Evolutionary conservation across 2,888 invertebrate genomes (phyloP), one percentile per base, ranked within the genome.

Genomic region (Coelopa pilipes): DNA sequence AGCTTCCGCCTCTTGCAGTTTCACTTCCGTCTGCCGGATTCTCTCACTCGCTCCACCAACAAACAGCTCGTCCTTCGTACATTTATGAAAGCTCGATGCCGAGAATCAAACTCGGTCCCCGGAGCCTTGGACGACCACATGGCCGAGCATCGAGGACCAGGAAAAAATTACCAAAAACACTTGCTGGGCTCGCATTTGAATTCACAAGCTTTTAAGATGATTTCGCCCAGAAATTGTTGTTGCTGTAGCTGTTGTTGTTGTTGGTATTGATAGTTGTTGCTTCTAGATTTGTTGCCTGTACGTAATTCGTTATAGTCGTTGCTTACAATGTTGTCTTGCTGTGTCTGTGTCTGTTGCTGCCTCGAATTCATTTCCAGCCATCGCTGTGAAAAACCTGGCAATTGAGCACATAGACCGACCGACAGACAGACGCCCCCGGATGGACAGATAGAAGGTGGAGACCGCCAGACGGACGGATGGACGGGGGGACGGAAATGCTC

Each of bases 311-410:
- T 59, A 24, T 57, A 19, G 57, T 17, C 19, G 21, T 11, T 17
- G 19, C 24, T 19, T 59, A 21, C 21, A 21, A 21, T 10, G 7
- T 59, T 4, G 4, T 59, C 19, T 21, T 19, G 55, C 19, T 1
- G 55, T n/a, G n/a, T n/a, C 9, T n/a, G 57, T 57, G 9, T 17
- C 21, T 57, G 57, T 57, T 57, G 57, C 21, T 59, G 57, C 57
- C 57, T 59, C 21, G 24, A 59, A 59, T 59, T 59, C 57, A 59
- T 59, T 59, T 59, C 21, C 57, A 59, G 21, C 24, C 57, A 59
- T 59, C 19, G 57, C 57, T 59, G 21, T 59, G 57, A 12, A 59
- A 59, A 59, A 19, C 21, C 19, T 7, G 34, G 34, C 34, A 34
- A 34, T 34, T 34, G 34, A 34, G 7, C 34, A 34, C 34, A 34